Evolutionary conservation across 2,888 invertebrate species (phyloP), one percentile per base, ranked within the genome.

Genomic region (Thymelicus acteon): DNA sequence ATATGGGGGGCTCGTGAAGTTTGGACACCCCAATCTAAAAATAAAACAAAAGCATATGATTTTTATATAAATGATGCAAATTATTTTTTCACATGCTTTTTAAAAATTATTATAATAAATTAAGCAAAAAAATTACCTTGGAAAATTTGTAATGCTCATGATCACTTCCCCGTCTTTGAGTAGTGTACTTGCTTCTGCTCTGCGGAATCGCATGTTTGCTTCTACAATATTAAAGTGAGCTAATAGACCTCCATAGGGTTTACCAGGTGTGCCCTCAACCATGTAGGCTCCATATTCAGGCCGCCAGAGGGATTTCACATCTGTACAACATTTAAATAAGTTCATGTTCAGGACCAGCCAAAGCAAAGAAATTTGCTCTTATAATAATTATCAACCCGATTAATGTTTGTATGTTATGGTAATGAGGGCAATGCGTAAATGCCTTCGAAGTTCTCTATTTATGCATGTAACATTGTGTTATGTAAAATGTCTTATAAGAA

Each of bases 221-320:
- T 99, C 99, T 6, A 99, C 99, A 73, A 98, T 96, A 90, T 99
- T 99, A 89, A 99, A 99, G 93, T 99, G 98, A 7, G 98, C 98
- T 85, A 99, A 94, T 13, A 98, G 94, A 0, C 98, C 98, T 7
- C 99, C 99, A 82, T 99, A 99, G 0, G 98, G 98, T 82, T 97
- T 96, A 1, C 99, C 99, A 0, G 99, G 99, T 0, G 99, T 99
- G 19, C 99, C 99, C 94, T 99, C 99, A 72, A 99, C 95, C 99
- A 99, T 99, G 85, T 99, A 99, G n/a, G 97, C 97, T 3, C 98
- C 99, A 94, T 98, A 99, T 91, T 99, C 99, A 0, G 99, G 99
- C 66, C 99, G 95, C 99, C 99, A 99, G 57, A 98, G 89, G 0
- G 97, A 98, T 84, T 98, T 97, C 0, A 97, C 97, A 80, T 95